Evolutionary conservation across 2,888 invertebrate genomes (phyloP), one percentile per base, ranked within the genome.

Genomic region (Laothoe populi): DNA sequence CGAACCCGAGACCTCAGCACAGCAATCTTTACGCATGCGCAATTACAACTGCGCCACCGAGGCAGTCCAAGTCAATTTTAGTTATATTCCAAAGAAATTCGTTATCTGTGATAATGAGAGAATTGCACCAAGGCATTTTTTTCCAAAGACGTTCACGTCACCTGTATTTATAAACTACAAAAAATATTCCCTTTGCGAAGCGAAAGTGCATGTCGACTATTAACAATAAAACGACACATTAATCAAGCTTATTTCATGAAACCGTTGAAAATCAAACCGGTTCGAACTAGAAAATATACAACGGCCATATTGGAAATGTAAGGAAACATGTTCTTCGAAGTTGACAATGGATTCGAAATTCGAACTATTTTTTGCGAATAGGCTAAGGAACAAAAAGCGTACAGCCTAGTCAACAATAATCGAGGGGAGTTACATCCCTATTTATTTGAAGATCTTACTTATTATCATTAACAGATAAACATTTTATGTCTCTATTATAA

Each of bases 321-420:
- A 72, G 68, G 70, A 74, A 82, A 84, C 82, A 69, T 75, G 83
- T 86, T 87, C 80, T 84, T 80, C 60, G 77, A 83, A 80, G 63
- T 75, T 64, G 69, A 86, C 86, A 88, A 87, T 85, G 72, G 77
- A 66, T 67, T 69, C 67, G 67, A 75, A 74, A 71, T 81, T 75
- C 40, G 63, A 68, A 66, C 62, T 66, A 72, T 78, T 81, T 86
- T 88, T 90, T 84, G 86, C 87, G 70, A 82, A 75, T 78, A 79
- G 78, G 71, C 75, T 69, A 74, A 78, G 79, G 82, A 81, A 84
- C 78, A 77, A 77, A 75, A 74, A 75, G 74, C 46, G 74, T 74
- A 70, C 72, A 77, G 77, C 79, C 75, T 79, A 69, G 79, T 73
- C 74, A 70, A 79, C 75, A 80, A 76, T 76, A 58, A 61, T 57